Evolutionary conservation across 2,113 vertebrate species (phyloP).

Genomic region (Sisor rabdophorus): DNA sequence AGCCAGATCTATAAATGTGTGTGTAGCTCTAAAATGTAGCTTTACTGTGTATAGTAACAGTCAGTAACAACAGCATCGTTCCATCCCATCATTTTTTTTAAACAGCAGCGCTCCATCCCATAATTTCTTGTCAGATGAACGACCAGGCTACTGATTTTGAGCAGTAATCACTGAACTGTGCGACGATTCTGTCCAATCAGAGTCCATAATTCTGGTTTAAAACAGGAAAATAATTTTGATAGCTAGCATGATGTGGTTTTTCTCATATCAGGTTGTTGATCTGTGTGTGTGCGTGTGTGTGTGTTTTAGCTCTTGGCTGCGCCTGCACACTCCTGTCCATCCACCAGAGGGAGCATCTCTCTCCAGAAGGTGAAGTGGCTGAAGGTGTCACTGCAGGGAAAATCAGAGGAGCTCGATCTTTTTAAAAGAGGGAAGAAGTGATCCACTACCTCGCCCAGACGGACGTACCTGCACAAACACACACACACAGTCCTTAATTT

Average conservation of each 20-base stretch:
- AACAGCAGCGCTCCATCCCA: neutral
- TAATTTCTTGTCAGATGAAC: neutral
- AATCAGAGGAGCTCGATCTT: conserved; percentile 85
- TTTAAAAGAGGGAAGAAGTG: conserved; percentile 89
- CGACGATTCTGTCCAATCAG: neutral
- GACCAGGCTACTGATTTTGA: neutral
- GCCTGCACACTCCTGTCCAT: conserved; percentile 60
- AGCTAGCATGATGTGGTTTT: neutral
- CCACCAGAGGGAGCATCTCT: conserved; percentile 81
- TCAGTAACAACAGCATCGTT: neutral
- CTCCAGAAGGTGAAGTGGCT: conserved; percentile 97
- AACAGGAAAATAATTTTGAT: neutral
- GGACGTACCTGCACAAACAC: conserved; percentile 74
- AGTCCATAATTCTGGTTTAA: neutral
- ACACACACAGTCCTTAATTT: neutral
- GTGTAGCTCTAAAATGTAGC: too few species aligned
- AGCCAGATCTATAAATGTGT: neutral
- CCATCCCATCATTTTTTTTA: neutral
- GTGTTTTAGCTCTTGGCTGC: conserved; percentile 47
- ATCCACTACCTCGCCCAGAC: conserved; percentile 93
- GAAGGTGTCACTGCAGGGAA: conserved; percentile 92
- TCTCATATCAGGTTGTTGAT: neutral
- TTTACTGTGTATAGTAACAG: too few species aligned
- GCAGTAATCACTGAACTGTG: neutral
- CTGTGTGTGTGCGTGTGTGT: neutral